A percentile compares a stretch with the other conserved stretches of the same genome.
These are phyloP conservation scores for Cairina moschata DNA, from an alignment of 2,113 vertebrate species.

Conservation along the genomic window DNA sequence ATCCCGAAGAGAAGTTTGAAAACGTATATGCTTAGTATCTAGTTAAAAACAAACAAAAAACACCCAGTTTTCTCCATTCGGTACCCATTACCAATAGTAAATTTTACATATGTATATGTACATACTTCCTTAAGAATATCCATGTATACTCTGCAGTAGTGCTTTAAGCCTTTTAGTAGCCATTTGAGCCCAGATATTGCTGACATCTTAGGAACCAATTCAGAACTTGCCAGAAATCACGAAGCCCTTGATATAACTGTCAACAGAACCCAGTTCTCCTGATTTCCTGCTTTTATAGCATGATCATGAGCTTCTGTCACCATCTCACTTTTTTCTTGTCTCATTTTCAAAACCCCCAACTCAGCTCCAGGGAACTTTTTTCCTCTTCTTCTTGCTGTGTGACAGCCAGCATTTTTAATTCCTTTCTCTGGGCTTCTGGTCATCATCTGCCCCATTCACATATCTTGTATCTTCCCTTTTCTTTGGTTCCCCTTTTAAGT, in stretches of 20 bases:
- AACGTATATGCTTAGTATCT: not conserved
- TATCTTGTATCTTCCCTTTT: not conserved
- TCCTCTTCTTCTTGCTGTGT: not conserved
- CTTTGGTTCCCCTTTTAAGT: not conserved
- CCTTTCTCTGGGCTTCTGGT: not conserved
- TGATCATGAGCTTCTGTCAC: not conserved
- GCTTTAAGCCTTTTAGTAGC: not conserved
- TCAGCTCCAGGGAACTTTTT: not conserved
- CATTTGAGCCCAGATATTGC: not conserved
- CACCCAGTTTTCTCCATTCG: not conserved
- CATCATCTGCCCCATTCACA: not conserved
- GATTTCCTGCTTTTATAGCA: not conserved
- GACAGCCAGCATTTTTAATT: not conserved
- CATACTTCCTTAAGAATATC: not conserved
- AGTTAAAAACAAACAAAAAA: not conserved
- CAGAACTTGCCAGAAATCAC: not conserved
- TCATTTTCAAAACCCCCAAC: not conserved
- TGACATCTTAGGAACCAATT: not conserved
- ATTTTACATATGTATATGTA: not conserved
- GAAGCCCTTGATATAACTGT: not conserved
- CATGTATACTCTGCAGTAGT: not conserved
- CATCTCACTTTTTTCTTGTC: not conserved
- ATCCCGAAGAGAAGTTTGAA: not conserved
- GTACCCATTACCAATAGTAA: conserved; percentile 8
- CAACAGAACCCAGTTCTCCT: not conserved